Evolutionary conservation across 2,113 vertebrate genomes (phyloP), one percentile per base, ranked within the genome.

Genomic region (Aepyceros melampus): DNA sequence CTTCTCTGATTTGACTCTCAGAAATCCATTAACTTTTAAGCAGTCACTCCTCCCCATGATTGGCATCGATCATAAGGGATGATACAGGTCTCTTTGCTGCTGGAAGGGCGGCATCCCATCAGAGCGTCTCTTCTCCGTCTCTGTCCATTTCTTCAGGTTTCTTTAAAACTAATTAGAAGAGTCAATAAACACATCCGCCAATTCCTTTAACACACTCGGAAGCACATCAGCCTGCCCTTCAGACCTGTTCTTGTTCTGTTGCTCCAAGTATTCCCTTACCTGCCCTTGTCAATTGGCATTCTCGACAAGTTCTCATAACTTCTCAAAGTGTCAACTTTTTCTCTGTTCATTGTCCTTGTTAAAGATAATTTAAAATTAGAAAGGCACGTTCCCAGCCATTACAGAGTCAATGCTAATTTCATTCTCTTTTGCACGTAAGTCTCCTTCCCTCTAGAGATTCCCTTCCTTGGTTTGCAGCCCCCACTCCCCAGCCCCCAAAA

Each of bases 361-460:
- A 94, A 90, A 98, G 97, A 98, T 98, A 96, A 98, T 97, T 98
- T 98, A 97, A 98, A 97, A 97, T 96, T 87, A 97, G 94, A 97
- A 97, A 97, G 95, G 96, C 94, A 96, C 87, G 89, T 95, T 96
- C 89, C 51, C 92, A 97, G 89, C 74, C 94, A 87, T 93, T 96
- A 94, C 82, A 86, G 86, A 96, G 94, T 96, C 91, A 87, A 84
- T 67, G 87, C 79, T 95, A 83, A 97, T 81, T 92, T 95, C 85
- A 56, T 87, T 86, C 87, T 89, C 94, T 89, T 76, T 79, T 33
- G 40, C 71, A 71, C 1, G 47, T 58, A 83, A 36, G 85, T 79
- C 82, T 95, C 95, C 89, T 92, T 85, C 87, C 90, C 90, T 87
- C 94, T 36, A 36, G 56, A 87, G 85, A 60, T 16, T 33, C 43